These are phyloP conservation scores for Drosophila setifemur DNA, from an alignment of 1,140 invertebrate species.

Conservation along the genomic window DNA sequence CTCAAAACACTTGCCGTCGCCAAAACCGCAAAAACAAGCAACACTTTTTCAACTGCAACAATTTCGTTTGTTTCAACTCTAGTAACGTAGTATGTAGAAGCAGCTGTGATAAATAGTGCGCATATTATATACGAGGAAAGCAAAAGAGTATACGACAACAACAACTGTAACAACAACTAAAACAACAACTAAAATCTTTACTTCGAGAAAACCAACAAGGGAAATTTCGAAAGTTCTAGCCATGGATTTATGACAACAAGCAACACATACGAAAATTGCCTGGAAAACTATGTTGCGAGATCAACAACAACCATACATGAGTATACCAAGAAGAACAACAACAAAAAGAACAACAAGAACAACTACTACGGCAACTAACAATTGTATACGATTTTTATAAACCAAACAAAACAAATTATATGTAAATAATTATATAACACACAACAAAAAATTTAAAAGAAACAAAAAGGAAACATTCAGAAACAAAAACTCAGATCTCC, in stretches of 20 bases:
- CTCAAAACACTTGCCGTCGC: slow-evolving; percentile 47
- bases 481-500: slow-evolving; percentile 38
- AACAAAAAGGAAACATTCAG: not conserved
- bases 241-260: slow-evolving; percentile 75
- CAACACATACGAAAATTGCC: slow-evolving; percentile 5
- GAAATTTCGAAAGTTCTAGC: slow-evolving; percentile 27
- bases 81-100: slow-evolving; percentile 77
- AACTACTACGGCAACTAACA: slow-evolving; percentile 43
- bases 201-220: slow-evolving; percentile 9
- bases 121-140: slow-evolving; percentile 75
- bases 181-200: slow-evolving; percentile 17
- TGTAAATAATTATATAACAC: slow-evolving; percentile 56
- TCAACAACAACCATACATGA: slow-evolving; percentile 38
- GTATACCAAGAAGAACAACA: slow-evolving; percentile 53
- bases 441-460: not conserved
- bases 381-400: slow-evolving; percentile 78
- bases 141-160: slow-evolving; percentile 55
- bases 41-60: slow-evolving; percentile 7
- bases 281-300: slow-evolving; percentile 23
- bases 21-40: slow-evolving; percentile 30
- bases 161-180: slow-evolving; percentile 12
- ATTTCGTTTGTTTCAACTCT: slow-evolving; percentile 47
- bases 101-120: slow-evolving; percentile 82
- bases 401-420: slow-evolving; percentile 70
- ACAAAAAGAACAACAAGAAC: slow-evolving; percentile 19